phyloP scores from a whole-genome alignment of 2,888 invertebrate genomes.

The Ectemnius lituratus region DNA sequence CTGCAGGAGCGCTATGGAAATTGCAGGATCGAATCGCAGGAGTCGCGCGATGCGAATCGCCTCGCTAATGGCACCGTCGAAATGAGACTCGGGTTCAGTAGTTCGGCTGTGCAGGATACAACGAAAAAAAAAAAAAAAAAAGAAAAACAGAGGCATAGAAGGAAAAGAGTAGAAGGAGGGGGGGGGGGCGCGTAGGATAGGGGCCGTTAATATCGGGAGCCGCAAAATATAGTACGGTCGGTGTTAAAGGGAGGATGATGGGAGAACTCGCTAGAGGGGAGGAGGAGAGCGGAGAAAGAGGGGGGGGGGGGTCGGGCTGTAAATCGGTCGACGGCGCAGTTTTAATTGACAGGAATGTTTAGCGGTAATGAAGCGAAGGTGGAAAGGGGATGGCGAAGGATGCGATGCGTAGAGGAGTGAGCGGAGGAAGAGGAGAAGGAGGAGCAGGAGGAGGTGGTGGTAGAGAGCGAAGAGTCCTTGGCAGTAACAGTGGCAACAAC shows the following conservation, averaged over 20 bases:
- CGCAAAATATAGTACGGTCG: slow-evolving; percentile 16
- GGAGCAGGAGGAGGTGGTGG: neutral
- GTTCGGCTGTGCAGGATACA: neutral
- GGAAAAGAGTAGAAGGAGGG: too few relatives aligned
- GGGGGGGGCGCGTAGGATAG: too few relatives aligned
- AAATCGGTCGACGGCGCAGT: slow-evolving; percentile 72
- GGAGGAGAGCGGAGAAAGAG: slow-evolving; percentile 30
- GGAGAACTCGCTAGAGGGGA: neutral
- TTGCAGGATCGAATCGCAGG: neutral
- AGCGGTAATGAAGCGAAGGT: slow-evolving; percentile 70
- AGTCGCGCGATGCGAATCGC: neutral
- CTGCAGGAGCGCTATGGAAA: too few relatives aligned
- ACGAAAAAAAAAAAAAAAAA: neutral
- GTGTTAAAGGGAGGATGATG: too few relatives aligned
- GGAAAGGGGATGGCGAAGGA: slow-evolving; percentile 7
- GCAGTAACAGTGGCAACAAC: slow-evolving; percentile 2
- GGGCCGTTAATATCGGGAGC: slow-evolving; percentile 25
- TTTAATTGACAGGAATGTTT: slow-evolving; percentile 77
- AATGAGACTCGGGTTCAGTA: slow-evolving; percentile 12
- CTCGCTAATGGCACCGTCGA: slow-evolving; percentile 8
- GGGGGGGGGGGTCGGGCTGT: slow-evolving; percentile 45
- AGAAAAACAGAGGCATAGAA: too few relatives aligned
- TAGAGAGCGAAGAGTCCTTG: neutral
- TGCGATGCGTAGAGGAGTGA: neutral
- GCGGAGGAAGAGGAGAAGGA: neutral